Evolutionary conservation across 2,113 vertebrate species (phyloP), one percentile per base, ranked within the genome.

Genomic region (Diadophis punctatus): DNA sequence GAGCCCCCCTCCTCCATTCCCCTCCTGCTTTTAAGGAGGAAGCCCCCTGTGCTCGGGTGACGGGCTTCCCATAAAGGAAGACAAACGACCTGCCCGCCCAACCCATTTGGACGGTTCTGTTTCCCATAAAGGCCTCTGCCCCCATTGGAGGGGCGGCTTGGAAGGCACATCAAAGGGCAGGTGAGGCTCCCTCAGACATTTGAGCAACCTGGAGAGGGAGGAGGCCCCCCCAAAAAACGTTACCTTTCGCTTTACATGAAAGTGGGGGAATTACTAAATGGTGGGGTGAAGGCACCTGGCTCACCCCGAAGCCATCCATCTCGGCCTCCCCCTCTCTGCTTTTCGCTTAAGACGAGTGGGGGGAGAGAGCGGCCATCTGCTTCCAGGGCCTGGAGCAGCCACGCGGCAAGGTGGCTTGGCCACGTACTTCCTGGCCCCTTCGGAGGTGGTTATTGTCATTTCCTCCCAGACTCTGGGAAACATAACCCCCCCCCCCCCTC

Each of bases 91-190:
- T 93, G 94, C 85, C 88, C 94, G 89, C 91, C 27, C 86, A 63
- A 90, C 90, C 55, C 89, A 11, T 27, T 87, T 80, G 53, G 53
- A 53, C 4, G 53, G 93, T 34, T 96, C 95, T 97, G 96, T 89
- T 97, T 96, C 93, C 48, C 96, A 96, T 94, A 90, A 96, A 96
- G 93, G 48, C 91, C 91, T 95, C 96, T 92, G 91, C 48, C 48
- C 48, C 63, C 94, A 56, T 7, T 8, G 90, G 95, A 94, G 91
- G 96, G 90, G 91, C 74, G 91, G 96, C 96, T 93, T 87, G 90
- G 96, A 96, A 96, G 95, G 95, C 95, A 96, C 96, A 97, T 96
- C 95, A 97, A 95, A 97, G 96, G 4, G 0, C 9, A 39, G 85
- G 93, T 27, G 94, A 95, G 91, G 92, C 94, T 93, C 91, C 34